A percentile compares a stretch with the other conserved stretches of the same genome.
Evolutionary conservation across 2,888 invertebrate species (phyloP).

Genomic region (Stratiomys singularior): DNA sequence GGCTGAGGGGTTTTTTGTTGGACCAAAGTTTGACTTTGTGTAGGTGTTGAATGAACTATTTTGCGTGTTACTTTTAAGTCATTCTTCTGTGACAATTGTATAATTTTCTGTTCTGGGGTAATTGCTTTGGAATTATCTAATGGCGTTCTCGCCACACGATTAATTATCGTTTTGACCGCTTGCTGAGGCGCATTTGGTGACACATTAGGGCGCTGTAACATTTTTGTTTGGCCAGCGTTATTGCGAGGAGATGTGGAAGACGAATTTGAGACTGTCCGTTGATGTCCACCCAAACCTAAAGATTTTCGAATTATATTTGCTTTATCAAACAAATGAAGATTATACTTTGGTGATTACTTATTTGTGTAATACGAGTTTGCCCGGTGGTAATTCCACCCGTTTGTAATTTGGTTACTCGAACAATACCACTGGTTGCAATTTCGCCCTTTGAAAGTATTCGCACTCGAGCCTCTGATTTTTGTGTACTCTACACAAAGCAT

Average conservation of each 20-base stretch:
- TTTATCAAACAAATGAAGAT: not conserved
- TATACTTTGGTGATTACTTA: conserved; percentile 10
- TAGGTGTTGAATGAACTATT: conserved; percentile 59
- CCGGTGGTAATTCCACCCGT: conserved; percentile 50
- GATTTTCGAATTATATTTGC: not conserved
- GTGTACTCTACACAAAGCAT: conserved; percentile 33
- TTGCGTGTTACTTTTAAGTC: conserved; percentile 67
- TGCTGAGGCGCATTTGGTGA: conserved; percentile 45
- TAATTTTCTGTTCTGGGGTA: conserved; percentile 64
- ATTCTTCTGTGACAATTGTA: conserved; percentile 67
- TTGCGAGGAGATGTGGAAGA: not conserved
- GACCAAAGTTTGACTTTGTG: conserved; percentile 50
- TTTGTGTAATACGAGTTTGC: conserved; percentile 40
- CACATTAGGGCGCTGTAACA: conserved; percentile 48
- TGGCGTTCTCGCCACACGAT: not conserved
- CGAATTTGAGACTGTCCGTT: not conserved
- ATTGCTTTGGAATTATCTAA: conserved; percentile 54
- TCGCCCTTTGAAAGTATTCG: conserved; percentile 63
- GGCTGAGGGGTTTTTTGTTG: conserved; percentile 52
- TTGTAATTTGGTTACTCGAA: conserved; percentile 56
- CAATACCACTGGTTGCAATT: conserved; percentile 61
- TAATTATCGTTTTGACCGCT: conserved; percentile 6
- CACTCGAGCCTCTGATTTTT: conserved; percentile 62
- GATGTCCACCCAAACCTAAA: not conserved
- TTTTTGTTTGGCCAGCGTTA: conserved; percentile 51